Evolutionary conservation across 2,797 vertebrate species (phyloP).

Genomic region (Leptodactylus fallax): DNA sequence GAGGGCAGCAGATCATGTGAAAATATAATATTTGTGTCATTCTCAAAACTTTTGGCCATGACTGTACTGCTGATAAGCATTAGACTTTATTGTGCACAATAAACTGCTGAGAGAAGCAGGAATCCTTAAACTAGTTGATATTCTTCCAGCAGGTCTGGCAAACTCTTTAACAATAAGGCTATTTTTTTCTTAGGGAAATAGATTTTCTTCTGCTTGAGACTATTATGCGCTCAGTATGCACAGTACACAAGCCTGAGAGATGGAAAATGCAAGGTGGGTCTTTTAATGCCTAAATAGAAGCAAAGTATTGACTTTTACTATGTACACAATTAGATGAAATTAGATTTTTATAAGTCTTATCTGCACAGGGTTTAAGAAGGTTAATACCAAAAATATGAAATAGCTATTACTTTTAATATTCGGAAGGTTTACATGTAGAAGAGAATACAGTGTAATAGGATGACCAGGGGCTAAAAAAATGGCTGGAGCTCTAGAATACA

Average conservation of each 20-base stretch:
- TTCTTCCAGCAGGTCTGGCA: conserved; percentile 51
- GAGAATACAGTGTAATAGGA: too few species aligned
- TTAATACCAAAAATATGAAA: neutral
- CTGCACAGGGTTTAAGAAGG: neutral
- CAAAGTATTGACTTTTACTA: neutral
- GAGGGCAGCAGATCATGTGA: too few species aligned
- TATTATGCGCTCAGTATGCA: conserved; percentile 22
- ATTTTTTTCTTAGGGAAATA: conserved; percentile 56
- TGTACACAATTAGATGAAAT: neutral
- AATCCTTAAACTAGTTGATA: conserved; percentile 47
- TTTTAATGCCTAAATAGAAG: conserved; percentile 13
- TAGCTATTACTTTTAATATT: neutral
- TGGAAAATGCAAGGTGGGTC: conserved; percentile 37
- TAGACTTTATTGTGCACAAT: conserved; percentile 6
- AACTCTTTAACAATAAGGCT: conserved; percentile 45
- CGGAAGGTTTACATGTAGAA: neutral
- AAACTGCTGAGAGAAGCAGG: conserved; percentile 54
- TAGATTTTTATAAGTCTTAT: neutral
- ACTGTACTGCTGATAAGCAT: conserved; percentile 41
- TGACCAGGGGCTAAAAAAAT: too few species aligned
- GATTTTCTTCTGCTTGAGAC: conserved; percentile 32
- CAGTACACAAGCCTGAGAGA: neutral
- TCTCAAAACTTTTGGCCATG: too few species aligned
- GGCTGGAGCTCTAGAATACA: too few species aligned
- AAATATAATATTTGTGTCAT: too few species aligned